Evolutionary conservation across 2,113 vertebrate genomes (phyloP).

Genomic region (Oncorhynchus kisutch): DNA sequence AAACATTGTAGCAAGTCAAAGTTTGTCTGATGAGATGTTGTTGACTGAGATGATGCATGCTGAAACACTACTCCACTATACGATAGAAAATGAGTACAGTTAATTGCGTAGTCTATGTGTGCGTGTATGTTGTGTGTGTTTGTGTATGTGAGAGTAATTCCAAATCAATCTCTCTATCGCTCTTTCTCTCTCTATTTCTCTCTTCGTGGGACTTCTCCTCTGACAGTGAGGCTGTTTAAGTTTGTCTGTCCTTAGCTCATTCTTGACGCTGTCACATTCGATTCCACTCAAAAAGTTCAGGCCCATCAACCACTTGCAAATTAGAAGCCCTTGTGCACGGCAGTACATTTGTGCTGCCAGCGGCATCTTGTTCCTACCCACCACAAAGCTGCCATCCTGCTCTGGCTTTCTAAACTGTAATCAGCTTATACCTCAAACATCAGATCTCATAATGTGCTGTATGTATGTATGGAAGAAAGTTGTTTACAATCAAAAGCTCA

Average conservation of each 20-base stretch:
- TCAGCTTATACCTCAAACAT: background rate
- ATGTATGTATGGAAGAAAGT: background rate
- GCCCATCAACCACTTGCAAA: constrained; percentile 72
- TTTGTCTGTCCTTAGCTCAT: constrained; percentile 71
- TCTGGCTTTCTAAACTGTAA: constrained; percentile 23
- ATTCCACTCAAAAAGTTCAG: constrained; percentile 73
- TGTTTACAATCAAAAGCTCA: no score
- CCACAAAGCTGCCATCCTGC: constrained; percentile 33
- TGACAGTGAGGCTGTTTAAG: constrained; percentile 70
- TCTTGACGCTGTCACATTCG: constrained; percentile 75
- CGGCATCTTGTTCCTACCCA: constrained; percentile 53
- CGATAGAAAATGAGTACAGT: no score
- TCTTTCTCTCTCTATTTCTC: constrained; percentile 15
- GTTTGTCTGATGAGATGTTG: no score
- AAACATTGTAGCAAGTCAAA: no score
- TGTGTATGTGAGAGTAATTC: background rate
- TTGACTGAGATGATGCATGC: no score
- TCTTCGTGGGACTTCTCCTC: constrained; percentile 61
- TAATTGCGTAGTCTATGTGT: background rate
- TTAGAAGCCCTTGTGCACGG: constrained; percentile 56
- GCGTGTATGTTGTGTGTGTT: background rate
- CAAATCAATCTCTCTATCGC: constrained; percentile 21
- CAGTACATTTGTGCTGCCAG: constrained; percentile 51
- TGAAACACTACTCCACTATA: no score
- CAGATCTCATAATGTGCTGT: background rate